Conservation (phyloP, 1,140 invertebrate genomes). For the Drosophila parvula region DNA sequence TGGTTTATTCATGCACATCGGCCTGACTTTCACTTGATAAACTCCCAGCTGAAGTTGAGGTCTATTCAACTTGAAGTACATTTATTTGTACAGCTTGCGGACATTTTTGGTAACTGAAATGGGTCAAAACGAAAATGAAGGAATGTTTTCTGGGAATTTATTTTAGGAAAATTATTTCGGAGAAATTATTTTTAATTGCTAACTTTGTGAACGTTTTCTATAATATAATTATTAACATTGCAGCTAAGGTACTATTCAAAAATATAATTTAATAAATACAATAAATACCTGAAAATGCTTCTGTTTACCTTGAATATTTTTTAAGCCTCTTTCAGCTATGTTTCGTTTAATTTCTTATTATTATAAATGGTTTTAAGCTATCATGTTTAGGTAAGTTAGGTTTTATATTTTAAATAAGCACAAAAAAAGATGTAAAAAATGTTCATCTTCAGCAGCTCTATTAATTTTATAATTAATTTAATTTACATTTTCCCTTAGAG, state of each 20-base stretch:
- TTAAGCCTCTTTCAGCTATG: not conserved
- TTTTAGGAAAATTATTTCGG: not conserved
- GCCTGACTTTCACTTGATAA: constrained; percentile 19
- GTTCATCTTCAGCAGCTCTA: too few species aligned
- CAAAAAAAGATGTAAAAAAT: too few species aligned
- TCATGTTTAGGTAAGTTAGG: too few species aligned
- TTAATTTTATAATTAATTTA: not conserved
- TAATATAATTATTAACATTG: too few species aligned
- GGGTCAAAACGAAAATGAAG: constrained; percentile 17
- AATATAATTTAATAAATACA: not conserved
- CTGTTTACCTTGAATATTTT: not conserved
- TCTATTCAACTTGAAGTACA: constrained; percentile 27
- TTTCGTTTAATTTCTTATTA: too few species aligned
- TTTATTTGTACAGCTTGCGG: constrained; percentile 41
- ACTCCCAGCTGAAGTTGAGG: constrained; percentile 15
- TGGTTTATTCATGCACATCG: constrained; percentile 34
- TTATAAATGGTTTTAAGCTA: too few species aligned
- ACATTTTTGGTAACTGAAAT: constrained; percentile 20
- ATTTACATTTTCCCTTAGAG: not conserved
- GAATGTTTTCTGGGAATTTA: not conserved
- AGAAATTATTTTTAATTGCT: too few species aligned
- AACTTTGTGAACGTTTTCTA: not conserved
- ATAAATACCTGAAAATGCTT: not conserved
- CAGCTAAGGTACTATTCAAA: accelerated
- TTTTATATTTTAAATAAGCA: too few species aligned